Percentiles rank a stretch among this genome's conserved stretches.
Evolutionary conservation across 2,797 vertebrate species (phyloP).

Genomic region (Microcaecilia unicolor): DNA sequence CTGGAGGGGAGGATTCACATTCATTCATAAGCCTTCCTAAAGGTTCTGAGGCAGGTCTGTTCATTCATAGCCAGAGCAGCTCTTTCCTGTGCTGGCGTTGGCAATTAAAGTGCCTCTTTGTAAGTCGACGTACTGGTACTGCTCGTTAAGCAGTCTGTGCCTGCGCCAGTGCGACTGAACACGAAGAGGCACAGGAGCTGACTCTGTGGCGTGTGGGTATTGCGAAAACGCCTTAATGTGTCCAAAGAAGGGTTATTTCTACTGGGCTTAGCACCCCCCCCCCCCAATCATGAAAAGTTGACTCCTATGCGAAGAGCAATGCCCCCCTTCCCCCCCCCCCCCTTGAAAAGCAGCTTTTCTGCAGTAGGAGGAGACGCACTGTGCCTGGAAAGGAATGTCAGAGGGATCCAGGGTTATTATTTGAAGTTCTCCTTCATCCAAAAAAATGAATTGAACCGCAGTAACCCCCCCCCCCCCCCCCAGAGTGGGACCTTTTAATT

Average conservation of each 20-base stretch:
- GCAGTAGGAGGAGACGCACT: no score
- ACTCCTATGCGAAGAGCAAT: constrained; percentile 8
- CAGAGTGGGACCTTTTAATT: constrained; percentile 13
- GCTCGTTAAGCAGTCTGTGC: no score
- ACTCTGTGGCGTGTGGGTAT: no score
- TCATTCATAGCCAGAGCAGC: constrained; percentile 33
- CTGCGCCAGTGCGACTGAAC: constrained; percentile 8
- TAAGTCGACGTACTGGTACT: constrained; percentile 8
- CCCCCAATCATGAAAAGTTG: no score
- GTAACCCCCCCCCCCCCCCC: no score
- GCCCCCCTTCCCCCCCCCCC: background rate
- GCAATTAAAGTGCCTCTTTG: constrained; percentile 36
- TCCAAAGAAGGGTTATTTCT: no score
- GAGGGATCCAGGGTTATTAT: constrained; percentile 24
- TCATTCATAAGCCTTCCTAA: constrained; percentile 39
- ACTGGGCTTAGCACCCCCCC: no score
- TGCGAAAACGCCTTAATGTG: no score
- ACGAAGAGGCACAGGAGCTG: no score
- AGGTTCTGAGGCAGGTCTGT: constrained; percentile 36
- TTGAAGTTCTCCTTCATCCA: constrained; percentile 11
- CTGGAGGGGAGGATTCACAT: constrained; percentile 24
- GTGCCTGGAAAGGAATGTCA: constrained; percentile 18
- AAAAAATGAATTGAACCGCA: constrained; percentile 18
- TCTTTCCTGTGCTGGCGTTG: background rate
- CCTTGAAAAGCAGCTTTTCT: constrained; percentile 21